phyloP scores from a whole-genome alignment of 2,797 vertebrate genomes.

The Propithecus perrieri region DNA sequence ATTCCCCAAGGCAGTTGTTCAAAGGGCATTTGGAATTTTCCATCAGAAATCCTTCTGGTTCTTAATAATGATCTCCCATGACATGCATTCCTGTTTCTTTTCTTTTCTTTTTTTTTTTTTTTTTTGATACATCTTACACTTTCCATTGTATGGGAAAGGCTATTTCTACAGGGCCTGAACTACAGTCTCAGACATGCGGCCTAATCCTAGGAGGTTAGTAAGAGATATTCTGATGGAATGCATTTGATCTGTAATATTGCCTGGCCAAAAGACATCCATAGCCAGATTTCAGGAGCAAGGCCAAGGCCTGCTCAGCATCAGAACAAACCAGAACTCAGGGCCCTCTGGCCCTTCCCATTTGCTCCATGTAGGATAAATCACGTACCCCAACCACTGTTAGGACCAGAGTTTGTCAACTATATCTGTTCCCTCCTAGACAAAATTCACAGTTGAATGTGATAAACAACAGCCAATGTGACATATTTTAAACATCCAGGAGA shows the following conservation, averaged over 20 bases:
- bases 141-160: slow-evolving; percentile 6
- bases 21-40: slow-evolving; percentile 76
- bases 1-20: slow-evolving; percentile 66
- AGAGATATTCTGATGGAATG: slow-evolving; percentile 59
- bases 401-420: background rate
- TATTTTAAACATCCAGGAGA: slow-evolving; percentile 60
- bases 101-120: background rate
- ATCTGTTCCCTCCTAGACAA: slow-evolving; percentile 38
- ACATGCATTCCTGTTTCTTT: slow-evolving; percentile 31
- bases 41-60: slow-evolving; percentile 67
- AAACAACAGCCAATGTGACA: background rate
- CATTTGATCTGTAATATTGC: slow-evolving; percentile 55
- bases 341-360: background rate
- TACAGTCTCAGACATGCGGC: slow-evolving; percentile 26
- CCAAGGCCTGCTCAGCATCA: slow-evolving; percentile 61
- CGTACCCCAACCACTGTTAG: background rate
- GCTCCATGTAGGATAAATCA: slow-evolving; percentile 36
- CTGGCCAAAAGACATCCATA: background rate
- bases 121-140: background rate
- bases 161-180: background rate
- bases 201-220: slow-evolving; percentile 51
- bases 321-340: background rate
- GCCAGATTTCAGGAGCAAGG: slow-evolving; percentile 4
- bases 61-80: slow-evolving; percentile 60
- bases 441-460: slow-evolving; percentile 52